These are phyloP conservation scores for Phataginus tetradactyla DNA, from an alignment of 2,797 vertebrate genomes.

Conservation along the genomic window DNA sequence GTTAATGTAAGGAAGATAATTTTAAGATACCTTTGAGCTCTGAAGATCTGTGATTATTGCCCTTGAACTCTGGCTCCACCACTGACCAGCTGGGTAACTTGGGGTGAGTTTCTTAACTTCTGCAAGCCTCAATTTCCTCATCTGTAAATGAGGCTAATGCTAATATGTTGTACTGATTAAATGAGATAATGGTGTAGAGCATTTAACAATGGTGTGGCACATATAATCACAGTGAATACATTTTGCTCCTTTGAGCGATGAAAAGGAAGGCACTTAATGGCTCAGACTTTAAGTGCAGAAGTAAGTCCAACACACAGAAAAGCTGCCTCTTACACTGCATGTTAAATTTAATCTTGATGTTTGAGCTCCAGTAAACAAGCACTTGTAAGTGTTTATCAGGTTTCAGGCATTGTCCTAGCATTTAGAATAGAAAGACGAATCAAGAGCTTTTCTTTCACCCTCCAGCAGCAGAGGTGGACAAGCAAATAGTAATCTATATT, in stretches of 20 bases:
- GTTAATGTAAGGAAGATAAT: not conserved
- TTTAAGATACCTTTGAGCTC: not conserved
- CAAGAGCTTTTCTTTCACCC: not conserved
- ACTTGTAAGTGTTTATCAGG: not conserved
- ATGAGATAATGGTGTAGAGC: not conserved
- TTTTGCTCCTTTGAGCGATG: not conserved
- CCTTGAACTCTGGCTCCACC: not conserved
- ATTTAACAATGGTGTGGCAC: not conserved
- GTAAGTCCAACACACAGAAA: not conserved
- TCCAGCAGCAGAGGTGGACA: not conserved
- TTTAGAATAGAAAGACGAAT: not conserved
- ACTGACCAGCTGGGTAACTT: not conserved
- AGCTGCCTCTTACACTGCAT: not conserved
- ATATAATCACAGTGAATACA: not conserved
- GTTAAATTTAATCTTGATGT: not conserved
- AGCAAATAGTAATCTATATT: not conserved
- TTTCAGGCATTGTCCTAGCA: not conserved
- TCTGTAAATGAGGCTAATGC: not conserved
- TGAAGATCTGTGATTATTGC: not conserved
- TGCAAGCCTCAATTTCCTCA: not conserved
- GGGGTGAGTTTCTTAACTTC: not conserved
- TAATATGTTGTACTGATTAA: not conserved
- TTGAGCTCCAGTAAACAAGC: not conserved
- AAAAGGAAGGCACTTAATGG: not conserved
- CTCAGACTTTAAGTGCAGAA: not conserved